These are phyloP conservation scores for Tapirus indicus DNA, from an alignment of 2,797 vertebrate species.

Conservation along the genomic window DNA sequence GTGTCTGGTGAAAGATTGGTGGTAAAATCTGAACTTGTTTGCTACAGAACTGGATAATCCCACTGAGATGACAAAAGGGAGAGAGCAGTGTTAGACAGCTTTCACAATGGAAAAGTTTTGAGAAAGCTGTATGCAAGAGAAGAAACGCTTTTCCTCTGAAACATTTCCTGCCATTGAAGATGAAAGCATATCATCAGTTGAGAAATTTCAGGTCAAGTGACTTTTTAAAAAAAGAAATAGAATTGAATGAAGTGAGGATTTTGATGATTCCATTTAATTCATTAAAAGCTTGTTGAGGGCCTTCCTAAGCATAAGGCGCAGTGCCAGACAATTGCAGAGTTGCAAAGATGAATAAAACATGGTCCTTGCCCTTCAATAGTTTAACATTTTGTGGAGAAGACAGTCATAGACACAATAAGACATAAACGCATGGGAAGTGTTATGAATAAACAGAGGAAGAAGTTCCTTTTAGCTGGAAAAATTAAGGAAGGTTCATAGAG, in stretches of 20 bases:
- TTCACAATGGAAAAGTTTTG: background rate
- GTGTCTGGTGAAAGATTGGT: background rate
- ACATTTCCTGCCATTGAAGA: background rate
- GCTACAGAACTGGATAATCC: background rate
- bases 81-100: fast-evolving
- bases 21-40: background rate
- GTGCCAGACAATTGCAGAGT: background rate
- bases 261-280: background rate
- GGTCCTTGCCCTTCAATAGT: background rate
- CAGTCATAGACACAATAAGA: background rate
- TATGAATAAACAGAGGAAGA: background rate
- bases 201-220: background rate
- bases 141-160: background rate
- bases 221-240: background rate
- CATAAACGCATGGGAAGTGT: background rate
- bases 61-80: background rate
- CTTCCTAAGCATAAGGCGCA: background rate
- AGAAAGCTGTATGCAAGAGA: background rate
- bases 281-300: background rate
- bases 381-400: background rate
- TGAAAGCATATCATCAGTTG: background rate
- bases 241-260: background rate
- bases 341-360: background rate
- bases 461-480: background rate
- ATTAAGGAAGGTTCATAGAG: background rate